Conservation (phyloP, 2,888 invertebrate species). For the Drosophila mettleri region DNA sequence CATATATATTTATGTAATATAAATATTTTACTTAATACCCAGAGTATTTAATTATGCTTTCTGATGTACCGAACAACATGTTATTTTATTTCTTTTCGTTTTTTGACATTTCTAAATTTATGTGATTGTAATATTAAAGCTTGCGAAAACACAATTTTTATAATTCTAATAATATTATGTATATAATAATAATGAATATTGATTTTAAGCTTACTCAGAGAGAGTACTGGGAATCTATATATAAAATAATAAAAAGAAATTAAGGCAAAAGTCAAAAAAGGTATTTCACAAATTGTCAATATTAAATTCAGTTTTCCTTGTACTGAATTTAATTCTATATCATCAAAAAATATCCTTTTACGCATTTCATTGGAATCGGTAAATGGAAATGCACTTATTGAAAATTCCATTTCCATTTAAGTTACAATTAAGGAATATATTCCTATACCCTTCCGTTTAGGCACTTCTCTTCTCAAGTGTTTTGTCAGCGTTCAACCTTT, state of each 20-base stretch:
- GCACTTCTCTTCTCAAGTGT: constrained; percentile 12
- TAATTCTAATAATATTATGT: too few relatives aligned
- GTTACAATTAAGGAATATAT: background rate
- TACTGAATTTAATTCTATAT: background rate
- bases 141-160: too few relatives aligned
- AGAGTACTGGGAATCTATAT: too few relatives aligned
- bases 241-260: too few relatives aligned
- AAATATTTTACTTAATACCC: background rate
- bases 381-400: background rate
- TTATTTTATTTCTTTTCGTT: too few relatives aligned
- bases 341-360: background rate
- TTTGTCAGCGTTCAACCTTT: constrained; percentile 10
- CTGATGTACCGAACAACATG: too few relatives aligned
- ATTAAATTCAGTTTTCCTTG: background rate
- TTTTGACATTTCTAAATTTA: too few relatives aligned
- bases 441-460: background rate
- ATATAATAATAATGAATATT: too few relatives aligned
- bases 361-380: background rate
- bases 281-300: background rate
- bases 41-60: background rate
- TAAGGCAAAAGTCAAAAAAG: too few relatives aligned
- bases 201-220: too few relatives aligned
- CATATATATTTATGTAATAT: background rate
- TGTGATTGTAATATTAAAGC: too few relatives aligned
- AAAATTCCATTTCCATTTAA: constrained; percentile 5